These are phyloP conservation scores for Monoplex corrugatus DNA, from an alignment of 2,888 invertebrate species.

Conservation along the genomic window DNA sequence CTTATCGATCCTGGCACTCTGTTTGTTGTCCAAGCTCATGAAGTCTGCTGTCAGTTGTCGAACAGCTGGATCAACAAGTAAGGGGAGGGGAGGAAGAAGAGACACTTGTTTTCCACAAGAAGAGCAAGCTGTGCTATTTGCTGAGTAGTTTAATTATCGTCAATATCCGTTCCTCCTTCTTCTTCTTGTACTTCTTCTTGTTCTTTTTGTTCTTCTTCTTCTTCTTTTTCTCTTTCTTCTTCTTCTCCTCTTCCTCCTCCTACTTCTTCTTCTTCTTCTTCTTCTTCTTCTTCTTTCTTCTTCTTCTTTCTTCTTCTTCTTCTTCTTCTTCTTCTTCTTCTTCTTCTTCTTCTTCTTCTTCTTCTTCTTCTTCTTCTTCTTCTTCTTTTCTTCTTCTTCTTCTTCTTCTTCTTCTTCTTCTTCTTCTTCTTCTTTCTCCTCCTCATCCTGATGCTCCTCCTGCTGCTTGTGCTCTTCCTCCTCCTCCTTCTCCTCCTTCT, in stretches of 20 bases:
- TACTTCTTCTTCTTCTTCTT: neutral
- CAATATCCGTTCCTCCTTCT: neutral
- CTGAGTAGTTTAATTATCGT: too few species aligned
- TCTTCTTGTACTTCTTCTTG: neutral
- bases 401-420: neutral
- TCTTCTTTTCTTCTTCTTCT: neutral
- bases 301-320: neutral
- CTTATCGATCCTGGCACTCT: too few species aligned
- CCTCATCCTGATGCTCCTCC: neutral
- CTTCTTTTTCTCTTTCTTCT: neutral
- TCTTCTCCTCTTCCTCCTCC: neutral
- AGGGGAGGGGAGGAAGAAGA: too few species aligned
- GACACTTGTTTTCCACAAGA: too few species aligned
- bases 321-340: neutral
- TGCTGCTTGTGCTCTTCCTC: neutral
- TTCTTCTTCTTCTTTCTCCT: neutral
- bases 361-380: neutral
- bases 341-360: neutral
- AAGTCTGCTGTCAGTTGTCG: too few species aligned
- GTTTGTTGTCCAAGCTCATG: too few species aligned
- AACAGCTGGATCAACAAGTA: too few species aligned
- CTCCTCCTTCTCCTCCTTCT: neutral
- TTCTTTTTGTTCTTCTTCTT: constrained; percentile 1
- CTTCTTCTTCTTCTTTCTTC: neutral
- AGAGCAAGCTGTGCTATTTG: too few species aligned